Conservation (phyloP, 2,888 invertebrate genomes). For the Strigamia maritima region DNA sequence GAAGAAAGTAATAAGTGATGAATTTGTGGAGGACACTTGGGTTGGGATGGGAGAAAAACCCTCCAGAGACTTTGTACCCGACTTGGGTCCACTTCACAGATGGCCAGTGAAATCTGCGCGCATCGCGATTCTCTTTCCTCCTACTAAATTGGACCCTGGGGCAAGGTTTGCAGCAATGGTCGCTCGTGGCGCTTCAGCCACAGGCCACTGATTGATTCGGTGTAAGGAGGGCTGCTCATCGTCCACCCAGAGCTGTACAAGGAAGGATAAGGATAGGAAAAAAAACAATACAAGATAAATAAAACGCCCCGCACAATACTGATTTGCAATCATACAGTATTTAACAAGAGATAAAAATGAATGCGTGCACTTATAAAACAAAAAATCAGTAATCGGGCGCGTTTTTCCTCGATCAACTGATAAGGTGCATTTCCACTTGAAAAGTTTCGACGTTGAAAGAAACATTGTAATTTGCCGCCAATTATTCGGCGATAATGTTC, state of each 20-base stretch:
- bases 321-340: not conserved
- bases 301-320: conserved; percentile 15
- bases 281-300: not conserved
- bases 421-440: conserved; percentile 21
- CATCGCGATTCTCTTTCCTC: not conserved
- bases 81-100: conserved; percentile 24
- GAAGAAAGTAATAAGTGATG: conserved; percentile 27
- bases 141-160: conserved; percentile 22
- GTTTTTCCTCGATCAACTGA: conserved; percentile 13
- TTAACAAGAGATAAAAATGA: conserved; percentile 17
- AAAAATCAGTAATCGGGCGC: conserved; percentile 2
- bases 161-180: conserved; percentile 25
- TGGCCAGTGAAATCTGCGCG: conserved; percentile 27
- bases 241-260: not conserved
- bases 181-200: conserved; percentile 29
- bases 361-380: conserved; percentile 11
- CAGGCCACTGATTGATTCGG: conserved; percentile 29
- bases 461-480: conserved; percentile 27
- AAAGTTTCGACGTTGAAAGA: conserved; percentile 25
- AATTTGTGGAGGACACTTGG: conserved; percentile 18
- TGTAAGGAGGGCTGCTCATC: conserved; percentile 12
- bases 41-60: not conserved
- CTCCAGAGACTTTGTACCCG: conserved; percentile 13
- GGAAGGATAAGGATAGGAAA: not conserved
- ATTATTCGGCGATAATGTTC: conserved; percentile 28